Base-by-base conservation (phyloP, 2,797 vertebrate genomes). In the Heterohyrax brucei region DNA sequence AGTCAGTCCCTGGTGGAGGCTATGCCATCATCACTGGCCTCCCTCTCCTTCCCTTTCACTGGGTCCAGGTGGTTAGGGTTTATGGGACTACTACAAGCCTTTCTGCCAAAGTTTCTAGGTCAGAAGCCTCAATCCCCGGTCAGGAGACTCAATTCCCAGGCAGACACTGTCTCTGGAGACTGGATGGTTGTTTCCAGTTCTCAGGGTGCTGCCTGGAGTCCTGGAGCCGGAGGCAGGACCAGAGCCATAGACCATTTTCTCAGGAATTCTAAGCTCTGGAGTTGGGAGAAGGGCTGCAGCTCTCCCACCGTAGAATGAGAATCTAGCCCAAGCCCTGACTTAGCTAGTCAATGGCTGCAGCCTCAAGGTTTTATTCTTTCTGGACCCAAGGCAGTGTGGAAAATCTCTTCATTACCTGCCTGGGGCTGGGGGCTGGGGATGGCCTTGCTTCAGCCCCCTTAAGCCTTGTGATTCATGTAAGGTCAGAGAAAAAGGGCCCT, bases 301-400 rank as follows among this genome's bases (percentile, higher is more conserved):
- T 3, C 22, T 4, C 22, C 70, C 56, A 64, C 30, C 6, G 18
- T 16, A 62, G 44, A 33, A 14, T 26, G 44, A 61, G 22, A 53
- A 46, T 30, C 26, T 79, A 64, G 39, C 73, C 82, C 64, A 33
- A 26, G 2, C 70, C 3, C 48, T 28, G 4, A 66, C n/a, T 73
- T 64, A 83, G 64, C 48, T 44, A 48, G 10, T 26, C 10, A 53
- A 10, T 24, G 39, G 48, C 53, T 87, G 30, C 48, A 77, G 72
- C 62, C 87, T 83, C 28, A 80, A 77, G 26, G 80, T 81, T 82
- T 28, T 39, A 66, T 81, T 81, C 9, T 70, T 79, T 94, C 72
- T 62, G 44, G 56, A 89, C 28, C 30, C 59, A 50, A 64, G 18
- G 12, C 19, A 12, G 8, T n/a, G 13, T 5, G 14, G 53, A 7